These are phyloP conservation scores for Phrynocephalus forsythii DNA, from an alignment of 2,797 vertebrate genomes.

Conservation along the genomic window DNA sequence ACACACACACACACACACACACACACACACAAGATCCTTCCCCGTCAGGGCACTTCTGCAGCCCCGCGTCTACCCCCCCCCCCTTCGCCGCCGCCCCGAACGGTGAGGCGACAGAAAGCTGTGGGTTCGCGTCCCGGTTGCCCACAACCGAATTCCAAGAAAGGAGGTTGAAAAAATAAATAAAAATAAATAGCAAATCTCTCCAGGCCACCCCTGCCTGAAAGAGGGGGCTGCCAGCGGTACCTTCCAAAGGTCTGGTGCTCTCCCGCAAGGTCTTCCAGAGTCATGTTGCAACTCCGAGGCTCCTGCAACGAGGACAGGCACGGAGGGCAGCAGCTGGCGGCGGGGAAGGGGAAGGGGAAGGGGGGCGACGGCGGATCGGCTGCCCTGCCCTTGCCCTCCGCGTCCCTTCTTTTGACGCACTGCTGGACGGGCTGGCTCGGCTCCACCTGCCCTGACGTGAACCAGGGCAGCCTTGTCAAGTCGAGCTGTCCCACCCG, in stretches of 20 bases:
- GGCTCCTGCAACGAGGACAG: not conserved
- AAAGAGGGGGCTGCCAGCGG: no score
- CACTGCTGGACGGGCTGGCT: not conserved
- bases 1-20: not conserved
- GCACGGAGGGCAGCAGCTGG: no score
- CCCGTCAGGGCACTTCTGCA: slow-evolving; percentile 7
- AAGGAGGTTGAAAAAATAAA: no score
- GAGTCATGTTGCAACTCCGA: slow-evolving; percentile 87
- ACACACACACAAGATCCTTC: not conserved
- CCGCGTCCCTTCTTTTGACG: not conserved
- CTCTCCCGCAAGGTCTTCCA: slow-evolving; percentile 89
- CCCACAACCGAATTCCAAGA: not conserved
- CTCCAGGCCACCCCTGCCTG: no score
- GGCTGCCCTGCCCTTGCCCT: slow-evolving; percentile 16
- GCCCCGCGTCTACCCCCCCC: not conserved
- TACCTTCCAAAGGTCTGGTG: slow-evolving; percentile 87
- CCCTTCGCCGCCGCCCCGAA: not conserved
- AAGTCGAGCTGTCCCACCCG: not conserved
- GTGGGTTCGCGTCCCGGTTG: not conserved
- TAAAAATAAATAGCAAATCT: no score
- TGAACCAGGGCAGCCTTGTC: not conserved
- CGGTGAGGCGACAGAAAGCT: not conserved
- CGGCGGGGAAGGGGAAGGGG: not conserved
- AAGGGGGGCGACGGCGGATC: not conserved
- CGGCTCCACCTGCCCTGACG: not conserved